Conservation (phyloP, 2,888 invertebrate species). For the Ischnus inquisitorius region DNA sequence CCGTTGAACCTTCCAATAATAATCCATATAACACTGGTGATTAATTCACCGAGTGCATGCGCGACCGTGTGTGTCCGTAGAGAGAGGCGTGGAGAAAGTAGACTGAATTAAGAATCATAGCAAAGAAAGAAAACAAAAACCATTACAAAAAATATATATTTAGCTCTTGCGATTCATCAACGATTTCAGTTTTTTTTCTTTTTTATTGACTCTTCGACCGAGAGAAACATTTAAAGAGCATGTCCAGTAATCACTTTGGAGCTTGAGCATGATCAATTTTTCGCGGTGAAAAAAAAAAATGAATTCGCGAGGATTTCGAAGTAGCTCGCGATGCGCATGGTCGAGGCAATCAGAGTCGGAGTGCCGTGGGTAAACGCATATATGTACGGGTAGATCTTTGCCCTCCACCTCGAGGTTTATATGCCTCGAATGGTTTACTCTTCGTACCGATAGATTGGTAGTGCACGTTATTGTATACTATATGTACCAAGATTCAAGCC, state of each 20-base stretch:
- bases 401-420: conserved; percentile 11
- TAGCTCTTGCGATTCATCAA: conserved; percentile 16
- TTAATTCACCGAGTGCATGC: conserved; percentile 55
- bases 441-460: conserved; percentile 38
- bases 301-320: conserved; percentile 12
- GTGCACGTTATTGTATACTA: conserved; percentile 8
- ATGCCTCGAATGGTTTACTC: conserved; percentile 36
- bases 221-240: conserved; percentile 9
- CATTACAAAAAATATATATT: not conserved
- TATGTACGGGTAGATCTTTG: not conserved
- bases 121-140: not conserved
- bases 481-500: conserved; percentile 49
- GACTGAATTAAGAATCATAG: conserved; percentile 26
- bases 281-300: not conserved
- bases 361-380: conserved; percentile 28
- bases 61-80: not conserved
- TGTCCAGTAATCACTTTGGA: conserved; percentile 12
- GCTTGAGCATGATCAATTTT: not conserved
- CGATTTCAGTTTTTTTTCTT: not conserved
- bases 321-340: conserved; percentile 32
- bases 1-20: conserved; percentile 56
- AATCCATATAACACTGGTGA: conserved; percentile 47
- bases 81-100: conserved; percentile 50
- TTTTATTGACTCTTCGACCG: not conserved
- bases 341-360: conserved; percentile 47